Evolutionary conservation across 2,888 invertebrate genomes (phyloP).

Genomic region (Cactoblastis cactorum): DNA sequence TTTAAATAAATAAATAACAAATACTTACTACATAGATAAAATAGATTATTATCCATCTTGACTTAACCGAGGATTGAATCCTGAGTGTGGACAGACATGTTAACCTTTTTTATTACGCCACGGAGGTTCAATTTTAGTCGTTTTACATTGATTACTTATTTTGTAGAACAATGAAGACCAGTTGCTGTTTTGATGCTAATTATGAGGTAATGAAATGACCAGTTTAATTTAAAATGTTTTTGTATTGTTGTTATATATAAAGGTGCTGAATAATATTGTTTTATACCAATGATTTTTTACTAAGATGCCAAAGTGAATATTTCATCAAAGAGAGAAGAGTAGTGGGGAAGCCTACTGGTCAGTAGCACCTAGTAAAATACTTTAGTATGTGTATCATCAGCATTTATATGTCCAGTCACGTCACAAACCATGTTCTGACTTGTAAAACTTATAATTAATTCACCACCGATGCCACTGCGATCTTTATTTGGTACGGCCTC

Average conservation of each 20-base stretch:
- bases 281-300: no score
- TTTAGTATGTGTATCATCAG: not conserved
- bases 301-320: not conserved
- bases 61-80: no score
- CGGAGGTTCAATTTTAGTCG: no score
- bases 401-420: slow-evolving; percentile 30
- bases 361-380: not conserved
- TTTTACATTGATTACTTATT: no score
- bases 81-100: not conserved
- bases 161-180: no score
- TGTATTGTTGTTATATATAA: not conserved
- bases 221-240: no score
- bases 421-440: slow-evolving; percentile 23
- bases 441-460: slow-evolving; percentile 37
- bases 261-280: not conserved
- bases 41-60: no score
- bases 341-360: not conserved
- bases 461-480: slow-evolving; percentile 39
- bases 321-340: not conserved
- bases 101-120: not conserved
- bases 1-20: no score
- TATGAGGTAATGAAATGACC: no score
- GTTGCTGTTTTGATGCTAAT: no score
- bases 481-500: slow-evolving; percentile 47
- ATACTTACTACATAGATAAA: no score